Evolutionary conservation across 2,113 vertebrate species (phyloP).

Genomic region (Cromileptes altivelis): DNA sequence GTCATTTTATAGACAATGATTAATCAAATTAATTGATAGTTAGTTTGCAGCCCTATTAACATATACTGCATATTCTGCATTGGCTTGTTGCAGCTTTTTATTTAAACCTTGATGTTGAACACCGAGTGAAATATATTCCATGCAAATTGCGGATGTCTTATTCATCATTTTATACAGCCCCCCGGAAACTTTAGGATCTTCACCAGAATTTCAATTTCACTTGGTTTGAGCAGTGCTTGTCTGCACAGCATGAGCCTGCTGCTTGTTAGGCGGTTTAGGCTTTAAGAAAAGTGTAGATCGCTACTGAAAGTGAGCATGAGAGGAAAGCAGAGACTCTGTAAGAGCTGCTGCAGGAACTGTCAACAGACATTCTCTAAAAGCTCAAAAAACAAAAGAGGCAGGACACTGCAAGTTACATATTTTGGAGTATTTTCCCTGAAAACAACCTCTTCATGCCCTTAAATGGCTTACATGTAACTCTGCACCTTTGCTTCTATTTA

Average conservation of each 20-base stretch:
- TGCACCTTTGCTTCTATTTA: no score
- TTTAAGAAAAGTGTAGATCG: neutral
- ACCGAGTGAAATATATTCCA: neutral
- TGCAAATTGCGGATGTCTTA: neutral
- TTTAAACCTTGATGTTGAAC: neutral
- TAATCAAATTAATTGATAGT: neutral
- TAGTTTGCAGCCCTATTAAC: neutral
- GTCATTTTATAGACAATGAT: neutral
- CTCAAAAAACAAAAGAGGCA: no score
- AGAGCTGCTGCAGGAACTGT: neutral
- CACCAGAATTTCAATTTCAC: neutral
- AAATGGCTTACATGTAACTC: no score
- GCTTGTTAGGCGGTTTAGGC: neutral
- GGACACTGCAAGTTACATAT: no score
- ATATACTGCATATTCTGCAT: neutral
- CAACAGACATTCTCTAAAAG: no score
- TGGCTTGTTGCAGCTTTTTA: neutral
- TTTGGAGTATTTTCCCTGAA: no score
- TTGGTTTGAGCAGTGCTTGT: neutral
- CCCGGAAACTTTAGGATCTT: neutral
- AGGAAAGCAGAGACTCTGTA: neutral
- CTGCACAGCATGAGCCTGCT: neutral
- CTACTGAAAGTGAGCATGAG: constrained; percentile 1
- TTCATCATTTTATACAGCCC: no score
- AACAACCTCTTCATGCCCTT: no score